phyloP scores from a whole-genome alignment of 2,113 vertebrate genomes.

The Smithornis capensis region DNA sequence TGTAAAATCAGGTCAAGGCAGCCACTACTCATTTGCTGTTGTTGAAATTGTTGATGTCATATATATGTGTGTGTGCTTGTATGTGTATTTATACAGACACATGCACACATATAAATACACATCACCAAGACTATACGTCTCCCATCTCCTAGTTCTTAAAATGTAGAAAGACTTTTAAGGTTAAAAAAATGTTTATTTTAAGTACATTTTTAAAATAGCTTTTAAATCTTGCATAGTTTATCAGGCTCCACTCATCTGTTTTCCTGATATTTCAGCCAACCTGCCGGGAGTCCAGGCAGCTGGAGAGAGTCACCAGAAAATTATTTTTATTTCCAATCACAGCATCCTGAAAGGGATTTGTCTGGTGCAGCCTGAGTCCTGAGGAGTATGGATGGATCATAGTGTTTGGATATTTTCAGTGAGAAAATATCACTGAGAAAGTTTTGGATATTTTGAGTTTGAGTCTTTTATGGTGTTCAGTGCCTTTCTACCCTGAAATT shows the following conservation, averaged over 20 bases:
- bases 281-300: not conserved
- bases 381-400: not conserved
- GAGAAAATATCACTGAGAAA: not conserved
- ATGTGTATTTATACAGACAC: accelerated
- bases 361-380: not conserved
- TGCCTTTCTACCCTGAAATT: slow-evolving; percentile 56
- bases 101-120: accelerated
- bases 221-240: not conserved
- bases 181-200: not conserved
- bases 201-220: not conserved
- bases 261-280: not conserved
- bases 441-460: slow-evolving; percentile 52
- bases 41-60: not conserved
- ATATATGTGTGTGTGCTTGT: not conserved
- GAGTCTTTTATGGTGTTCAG: slow-evolving; percentile 13
- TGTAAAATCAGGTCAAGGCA: not conserved
- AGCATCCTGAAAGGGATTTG: not conserved
- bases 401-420: slow-evolving; percentile 20
- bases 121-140: not conserved
- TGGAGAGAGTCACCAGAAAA: not conserved
- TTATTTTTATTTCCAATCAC: slow-evolving; percentile 23
- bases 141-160: not conserved
- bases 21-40: not conserved
- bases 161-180: not conserved
- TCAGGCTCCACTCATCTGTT: not conserved